A percentile compares a stretch with the other conserved stretches of the same genome.
Evolutionary conservation across 2,888 invertebrate genomes (phyloP).

Genomic region (Tipula unca): DNA sequence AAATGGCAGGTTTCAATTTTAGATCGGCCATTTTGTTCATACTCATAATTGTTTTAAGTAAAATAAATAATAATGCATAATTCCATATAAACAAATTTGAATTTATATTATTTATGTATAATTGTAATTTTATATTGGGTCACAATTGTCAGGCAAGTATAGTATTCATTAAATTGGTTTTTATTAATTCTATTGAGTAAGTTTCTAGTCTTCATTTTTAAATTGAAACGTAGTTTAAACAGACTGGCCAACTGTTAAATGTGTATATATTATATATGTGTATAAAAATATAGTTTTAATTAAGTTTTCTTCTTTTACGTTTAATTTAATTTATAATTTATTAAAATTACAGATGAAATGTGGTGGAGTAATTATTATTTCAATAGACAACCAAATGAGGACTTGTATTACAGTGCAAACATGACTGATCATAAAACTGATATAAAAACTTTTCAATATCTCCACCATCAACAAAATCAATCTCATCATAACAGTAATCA

Average conservation of each 20-base stretch:
- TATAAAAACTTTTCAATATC: constrained; percentile 3
- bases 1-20: not conserved
- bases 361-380: constrained; percentile 15
- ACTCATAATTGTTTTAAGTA: not conserved
- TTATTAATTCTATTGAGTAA: not conserved
- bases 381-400: not conserved
- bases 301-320: not conserved
- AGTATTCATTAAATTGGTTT: not conserved
- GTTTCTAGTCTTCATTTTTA: not conserved
- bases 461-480: not conserved
- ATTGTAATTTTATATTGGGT: not conserved
- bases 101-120: not conserved
- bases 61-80: not conserved
- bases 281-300: not conserved
- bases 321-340: not conserved
- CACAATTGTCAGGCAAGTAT: not conserved
- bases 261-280: not conserved
- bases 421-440: not conserved
- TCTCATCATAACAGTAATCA: constrained; percentile 17
- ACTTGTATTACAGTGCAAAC: not conserved
- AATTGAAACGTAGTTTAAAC: not conserved
- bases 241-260: not conserved
- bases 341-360: constrained; percentile 9
- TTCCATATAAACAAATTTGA: not conserved
- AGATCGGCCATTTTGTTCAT: not conserved